Conservation (phyloP, 2,113 vertebrate genomes). For the Spizaetus ornatus region DNA sequence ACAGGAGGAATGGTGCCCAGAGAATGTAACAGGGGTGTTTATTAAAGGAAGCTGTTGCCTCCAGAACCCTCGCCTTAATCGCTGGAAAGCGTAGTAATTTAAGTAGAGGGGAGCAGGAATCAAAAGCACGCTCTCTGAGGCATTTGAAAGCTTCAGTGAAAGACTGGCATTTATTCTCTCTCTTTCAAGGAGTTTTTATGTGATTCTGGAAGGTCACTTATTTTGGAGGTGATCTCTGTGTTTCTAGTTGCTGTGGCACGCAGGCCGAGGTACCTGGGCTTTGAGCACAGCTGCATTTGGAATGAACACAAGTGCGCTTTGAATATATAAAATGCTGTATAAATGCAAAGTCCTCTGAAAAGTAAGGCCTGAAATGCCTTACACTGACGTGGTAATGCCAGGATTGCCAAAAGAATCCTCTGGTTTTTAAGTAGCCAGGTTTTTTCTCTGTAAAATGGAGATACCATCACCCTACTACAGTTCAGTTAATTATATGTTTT, state of each 20-base stretch:
- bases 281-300: not conserved
- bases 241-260: not conserved
- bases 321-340: not conserved
- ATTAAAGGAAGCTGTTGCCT: slow-evolving; percentile 35
- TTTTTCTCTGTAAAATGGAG: not conserved
- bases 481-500: not conserved
- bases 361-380: not conserved
- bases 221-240: not conserved
- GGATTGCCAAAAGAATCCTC: not conserved
- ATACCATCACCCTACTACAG: not conserved
- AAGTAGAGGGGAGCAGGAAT: not conserved
- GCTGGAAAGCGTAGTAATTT: not conserved
- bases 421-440: not conserved
- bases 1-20: not conserved
- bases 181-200: not conserved
- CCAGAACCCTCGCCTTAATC: slow-evolving; percentile 29
- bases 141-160: not conserved
- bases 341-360: not conserved
- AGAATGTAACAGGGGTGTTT: slow-evolving; percentile 20
- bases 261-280: not conserved
- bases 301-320: not conserved
- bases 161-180: not conserved
- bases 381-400: not conserved
- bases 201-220: not conserved
- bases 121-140: not conserved